These are phyloP conservation scores for Stegodyphus dumicola DNA, from an alignment of 1,140 invertebrate genomes.

Conservation along the genomic window DNA sequence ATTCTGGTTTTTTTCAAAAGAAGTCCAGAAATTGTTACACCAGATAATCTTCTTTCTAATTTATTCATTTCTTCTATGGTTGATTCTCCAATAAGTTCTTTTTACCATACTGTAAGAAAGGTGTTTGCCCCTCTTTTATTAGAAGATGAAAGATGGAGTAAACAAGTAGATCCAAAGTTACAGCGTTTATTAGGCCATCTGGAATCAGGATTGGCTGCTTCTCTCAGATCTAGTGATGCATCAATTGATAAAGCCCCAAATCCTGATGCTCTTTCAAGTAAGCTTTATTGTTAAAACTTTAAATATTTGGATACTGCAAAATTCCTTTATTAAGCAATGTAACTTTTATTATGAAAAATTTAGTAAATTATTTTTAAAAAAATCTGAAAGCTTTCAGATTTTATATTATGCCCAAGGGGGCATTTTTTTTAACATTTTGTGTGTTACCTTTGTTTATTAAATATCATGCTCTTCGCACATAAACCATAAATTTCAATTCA, in stretches of 20 bases:
- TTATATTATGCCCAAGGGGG: too few species aligned
- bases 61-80: constrained; percentile 73
- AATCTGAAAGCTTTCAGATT: too few species aligned
- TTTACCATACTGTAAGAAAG: constrained; percentile 72
- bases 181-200: constrained; percentile 71
- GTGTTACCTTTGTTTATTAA: too few species aligned
- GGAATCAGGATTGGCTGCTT: constrained; percentile 70
- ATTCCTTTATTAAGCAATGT: too few species aligned
- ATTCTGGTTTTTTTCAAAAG: constrained; percentile 74
- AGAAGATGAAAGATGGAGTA: constrained; percentile 71
- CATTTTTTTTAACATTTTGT: too few species aligned
- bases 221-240: constrained; percentile 68
- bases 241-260: constrained; percentile 62
- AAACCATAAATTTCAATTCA: too few species aligned
- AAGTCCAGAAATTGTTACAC: constrained; percentile 71
- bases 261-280: constrained; percentile 44
- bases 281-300: neutral
- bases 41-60: constrained; percentile 71
- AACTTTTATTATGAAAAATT: too few species aligned
- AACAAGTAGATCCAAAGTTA: constrained; percentile 71
- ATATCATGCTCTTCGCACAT: too few species aligned
- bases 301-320: too few species aligned
- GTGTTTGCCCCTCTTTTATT: constrained; percentile 70
- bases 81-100: constrained; percentile 72
- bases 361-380: too few species aligned